A percentile compares a stretch with the other conserved stretches of the same genome.
These are phyloP conservation scores for Phalloptychus januarius DNA, from an alignment of 2,797 vertebrate species.

Conservation along the genomic window DNA sequence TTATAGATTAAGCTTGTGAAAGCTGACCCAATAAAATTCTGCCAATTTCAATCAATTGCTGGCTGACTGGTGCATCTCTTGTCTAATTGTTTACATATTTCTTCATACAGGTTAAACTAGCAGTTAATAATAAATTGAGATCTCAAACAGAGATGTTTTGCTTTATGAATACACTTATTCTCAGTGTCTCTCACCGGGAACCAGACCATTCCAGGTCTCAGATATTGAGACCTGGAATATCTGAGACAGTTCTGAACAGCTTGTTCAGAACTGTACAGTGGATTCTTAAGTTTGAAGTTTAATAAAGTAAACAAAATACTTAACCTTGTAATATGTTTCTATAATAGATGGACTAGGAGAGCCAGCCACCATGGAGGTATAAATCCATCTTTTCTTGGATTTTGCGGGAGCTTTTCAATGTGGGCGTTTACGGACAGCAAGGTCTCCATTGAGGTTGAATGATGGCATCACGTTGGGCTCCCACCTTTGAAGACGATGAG, in stretches of 20 bases:
- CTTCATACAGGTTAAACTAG: not conserved
- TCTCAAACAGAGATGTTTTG: not conserved
- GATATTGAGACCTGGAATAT: constrained; percentile 2
- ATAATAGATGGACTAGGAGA: constrained; percentile 55
- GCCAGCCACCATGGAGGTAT: constrained; percentile 45
- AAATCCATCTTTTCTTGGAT: constrained; percentile 35
- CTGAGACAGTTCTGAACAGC: too few relatives aligned
- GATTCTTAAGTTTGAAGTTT: not conserved
- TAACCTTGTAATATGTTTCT: constrained; percentile 10
- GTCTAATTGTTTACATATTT: not conserved
- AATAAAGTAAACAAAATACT: not conserved
- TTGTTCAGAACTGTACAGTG: not conserved
- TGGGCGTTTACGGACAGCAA: constrained; percentile 76
- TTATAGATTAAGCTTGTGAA: not conserved
- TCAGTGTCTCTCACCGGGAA: not conserved
- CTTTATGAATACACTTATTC: not conserved
- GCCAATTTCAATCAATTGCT: not conserved
- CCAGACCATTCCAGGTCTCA: not conserved
- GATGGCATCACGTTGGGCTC: constrained; percentile 92
- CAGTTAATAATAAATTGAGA: not conserved
- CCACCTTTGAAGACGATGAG: constrained; percentile 80
- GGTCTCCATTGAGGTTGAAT: constrained; percentile 86
- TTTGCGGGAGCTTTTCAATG: constrained; percentile 75
- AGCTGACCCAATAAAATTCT: not conserved
- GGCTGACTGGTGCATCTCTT: not conserved